Base-by-base conservation (phyloP, 2,113 vertebrate genomes). In the Aldabrachelys gigantea region DNA sequence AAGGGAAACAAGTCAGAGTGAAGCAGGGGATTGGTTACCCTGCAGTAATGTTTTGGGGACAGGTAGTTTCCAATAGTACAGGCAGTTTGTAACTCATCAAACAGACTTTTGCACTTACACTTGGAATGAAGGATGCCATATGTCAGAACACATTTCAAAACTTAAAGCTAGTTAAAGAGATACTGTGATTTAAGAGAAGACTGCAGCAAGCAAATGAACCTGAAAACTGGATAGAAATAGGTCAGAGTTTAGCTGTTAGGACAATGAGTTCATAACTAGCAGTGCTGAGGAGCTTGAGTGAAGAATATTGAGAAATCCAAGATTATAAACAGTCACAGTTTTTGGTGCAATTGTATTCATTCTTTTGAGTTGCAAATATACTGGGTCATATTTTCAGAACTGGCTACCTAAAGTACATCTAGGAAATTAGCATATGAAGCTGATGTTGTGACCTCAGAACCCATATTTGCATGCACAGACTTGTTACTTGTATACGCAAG, bases 11-110 rank as follows among this genome's bases (percentile, higher is more conserved):
- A 80, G 80, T 93, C 53, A 44, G 89, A 44, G 91, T 52, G 56
- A 95, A 91, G 92, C 87, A 80, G 50, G 89, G 93, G 93, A 96
- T 96, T 96, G 90, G 95, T 96, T 96, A 86, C 56, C 14, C 87
- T 94, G 84, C 57, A 90, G 59, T 94, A 92, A 69, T 0, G 1
- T 72, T 96, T 87, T 86, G 75, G 89, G 92, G 84, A 8, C 89
- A 85, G 13, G 57, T 81, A 80, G 72, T 94, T 93, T 95, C 69
- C 86, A 91, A 57, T 84, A 47, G 56, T 19, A 57, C 44, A 56
- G 59, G 31, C 50, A 56, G 49, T 44, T 90, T 90, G 47, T 41
- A 62, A 65, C 54, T 35, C 69, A 50, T 59, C 62, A 38, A 29
- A 57, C 25, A 21, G 21, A 96, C 86, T 89, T 56, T 38, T 94